phyloP scores from a whole-genome alignment of 2,113 vertebrate genomes.

The Mus spicilegus region DNA sequence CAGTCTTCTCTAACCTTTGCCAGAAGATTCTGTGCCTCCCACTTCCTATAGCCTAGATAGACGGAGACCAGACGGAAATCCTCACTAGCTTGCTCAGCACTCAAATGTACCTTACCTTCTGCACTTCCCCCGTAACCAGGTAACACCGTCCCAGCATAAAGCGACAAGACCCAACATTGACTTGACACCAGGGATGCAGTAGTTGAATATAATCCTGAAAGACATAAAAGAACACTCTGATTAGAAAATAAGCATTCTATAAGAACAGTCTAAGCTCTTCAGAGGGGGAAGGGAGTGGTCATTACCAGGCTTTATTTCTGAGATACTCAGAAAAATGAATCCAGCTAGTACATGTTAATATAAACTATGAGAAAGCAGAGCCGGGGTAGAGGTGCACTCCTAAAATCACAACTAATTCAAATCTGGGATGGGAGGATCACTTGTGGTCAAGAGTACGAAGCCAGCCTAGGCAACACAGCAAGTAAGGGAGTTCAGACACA shows the following conservation, averaged over 20 bases:
- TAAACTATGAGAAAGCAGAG: not conserved
- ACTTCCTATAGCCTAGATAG: not conserved
- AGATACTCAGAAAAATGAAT: constrained; percentile 19
- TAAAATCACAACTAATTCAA: not conserved
- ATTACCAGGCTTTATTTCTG: not conserved
- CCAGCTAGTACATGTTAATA: not conserved
- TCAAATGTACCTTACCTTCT: constrained; percentile 90
- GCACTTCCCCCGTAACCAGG: constrained; percentile 94
- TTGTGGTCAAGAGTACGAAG: not conserved
- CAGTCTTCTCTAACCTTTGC: not conserved
- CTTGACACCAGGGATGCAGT: constrained; percentile 94
- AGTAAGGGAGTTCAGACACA: not conserved
- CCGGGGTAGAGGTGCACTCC: too few species aligned
- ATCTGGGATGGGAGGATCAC: not conserved
- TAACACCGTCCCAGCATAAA: constrained; percentile 97
- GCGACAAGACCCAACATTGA: constrained; percentile 95
- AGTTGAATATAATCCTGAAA: constrained; percentile 94
- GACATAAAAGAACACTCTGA: constrained; percentile 52
- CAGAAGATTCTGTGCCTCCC: not conserved
- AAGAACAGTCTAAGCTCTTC: not conserved
- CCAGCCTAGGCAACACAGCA: not conserved
- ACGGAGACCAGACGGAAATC: not conserved
- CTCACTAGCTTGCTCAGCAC: not conserved
- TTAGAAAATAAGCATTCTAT: constrained; percentile 21
- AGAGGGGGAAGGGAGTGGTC: not conserved